Base-by-base conservation (phyloP, 2,888 invertebrate genomes). In the Pollenia angustigena region DNA sequence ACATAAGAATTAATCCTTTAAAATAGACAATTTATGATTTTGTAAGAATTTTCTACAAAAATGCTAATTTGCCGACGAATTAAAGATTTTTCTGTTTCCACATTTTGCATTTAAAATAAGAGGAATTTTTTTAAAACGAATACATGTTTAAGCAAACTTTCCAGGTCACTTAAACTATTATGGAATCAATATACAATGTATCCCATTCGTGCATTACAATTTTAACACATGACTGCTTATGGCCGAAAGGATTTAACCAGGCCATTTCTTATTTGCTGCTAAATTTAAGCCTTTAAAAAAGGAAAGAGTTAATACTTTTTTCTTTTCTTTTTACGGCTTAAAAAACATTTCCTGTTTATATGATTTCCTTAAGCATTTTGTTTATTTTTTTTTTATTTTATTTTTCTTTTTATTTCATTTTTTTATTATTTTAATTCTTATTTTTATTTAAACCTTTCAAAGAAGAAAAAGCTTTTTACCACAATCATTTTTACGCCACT, bases 401-500 rank as follows among this genome's bases (percentile, higher is more conserved):
- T 75, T 71, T 48, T 32, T 23, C 14, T 48, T n/a, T n/a, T 32
- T 81, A 58, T 66, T 69, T 60, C 56, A 44, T 74, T 75, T 68
- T 16, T 8, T 46, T 23, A 23, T 32, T 44, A 32, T 48, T 74
- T 14, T 74, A 66, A 40, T 81, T 42, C 48, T 8, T n/a, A 18
- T 52, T 60, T 80, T 74, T 79, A 78, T 85, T 81, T 60, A 71
- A 80, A 81, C 68, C 74, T 80, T 23, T 32, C 32, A 32, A 32
- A 32, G 32, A 32, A 32, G 6, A 58, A 48, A 76, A 76, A 83
- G 79, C 87, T 52, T 85, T 85, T 50, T 44, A 50, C 78, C 87
- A 81, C 82, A 87, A 85, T 60, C 78, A 62, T 76, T 85, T 85
- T 83, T 68, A 81, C 42, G 84, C 87, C 76, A 72, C 76, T 81